A percentile compares a stretch with the other conserved stretches of the same genome.
Conservation (phyloP, 2,797 vertebrate genomes). For the Pantherophis vulpinus region DNA sequence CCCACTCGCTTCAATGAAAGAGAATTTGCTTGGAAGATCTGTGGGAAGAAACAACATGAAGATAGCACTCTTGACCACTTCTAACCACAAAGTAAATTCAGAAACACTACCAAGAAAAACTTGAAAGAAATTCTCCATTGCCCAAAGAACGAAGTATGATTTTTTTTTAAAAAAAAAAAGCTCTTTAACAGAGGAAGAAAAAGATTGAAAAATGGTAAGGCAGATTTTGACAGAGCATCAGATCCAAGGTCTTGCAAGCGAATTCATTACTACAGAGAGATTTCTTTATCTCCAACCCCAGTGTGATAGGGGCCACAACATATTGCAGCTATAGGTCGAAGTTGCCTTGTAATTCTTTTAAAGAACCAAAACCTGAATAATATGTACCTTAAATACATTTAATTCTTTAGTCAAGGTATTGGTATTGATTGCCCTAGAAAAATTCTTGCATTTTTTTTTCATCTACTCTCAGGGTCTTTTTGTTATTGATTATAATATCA, state of each 20-base stretch:
- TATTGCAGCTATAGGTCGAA: not conserved
- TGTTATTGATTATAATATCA: slow-evolving; percentile 1
- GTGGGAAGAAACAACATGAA: not conserved
- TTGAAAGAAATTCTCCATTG: not conserved
- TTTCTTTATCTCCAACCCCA: not conserved
- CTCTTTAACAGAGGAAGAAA: not conserved
- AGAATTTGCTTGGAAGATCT: not conserved
- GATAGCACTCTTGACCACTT: not conserved
- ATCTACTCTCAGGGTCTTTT: not conserved
- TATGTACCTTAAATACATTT: not conserved
- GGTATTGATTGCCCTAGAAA: slow-evolving; percentile 5
- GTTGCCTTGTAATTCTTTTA: not conserved
- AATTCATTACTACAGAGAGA: not conserved
- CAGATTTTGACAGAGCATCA: not conserved
- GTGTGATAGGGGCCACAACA: not conserved
- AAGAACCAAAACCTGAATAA: not conserved
- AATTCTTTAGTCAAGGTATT: not conserved
- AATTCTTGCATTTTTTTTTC: not conserved
- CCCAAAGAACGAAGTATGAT: not conserved
- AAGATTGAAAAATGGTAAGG: not conserved
- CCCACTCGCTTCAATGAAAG: not conserved
- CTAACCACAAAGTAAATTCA: not conserved
- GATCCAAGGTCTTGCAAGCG: not conserved
- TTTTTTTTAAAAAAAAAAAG: not conserved
- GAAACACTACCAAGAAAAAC: not conserved